These are phyloP conservation scores for Palaemon carinicauda DNA, from an alignment of 1,140 invertebrate genomes.

Conservation along the genomic window DNA sequence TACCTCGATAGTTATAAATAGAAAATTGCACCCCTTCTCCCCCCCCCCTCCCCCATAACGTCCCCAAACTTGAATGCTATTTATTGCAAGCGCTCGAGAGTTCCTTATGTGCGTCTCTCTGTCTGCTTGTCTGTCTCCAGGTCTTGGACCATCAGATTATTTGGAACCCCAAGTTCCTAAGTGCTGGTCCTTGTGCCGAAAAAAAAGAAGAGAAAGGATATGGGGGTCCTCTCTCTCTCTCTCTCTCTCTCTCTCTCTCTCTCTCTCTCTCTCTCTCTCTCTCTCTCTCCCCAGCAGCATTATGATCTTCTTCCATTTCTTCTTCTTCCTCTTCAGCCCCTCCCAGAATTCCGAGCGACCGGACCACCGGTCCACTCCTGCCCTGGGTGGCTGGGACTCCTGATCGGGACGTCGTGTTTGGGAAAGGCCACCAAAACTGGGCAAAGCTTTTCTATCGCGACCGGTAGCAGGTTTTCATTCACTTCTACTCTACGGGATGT, in stretches of 20 bases:
- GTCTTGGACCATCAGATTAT: too few relatives aligned
- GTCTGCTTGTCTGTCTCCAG: too few relatives aligned
- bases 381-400: neutral
- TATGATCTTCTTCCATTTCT: too few relatives aligned
- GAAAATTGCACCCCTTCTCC: neutral
- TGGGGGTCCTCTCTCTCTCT: neutral
- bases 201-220: too few relatives aligned
- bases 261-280: too few relatives aligned
- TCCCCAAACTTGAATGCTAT: too few relatives aligned
- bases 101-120: too few relatives aligned
- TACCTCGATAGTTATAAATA: neutral
- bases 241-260: neutral
- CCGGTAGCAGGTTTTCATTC: constrained; percentile 58
- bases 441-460: constrained; percentile 27
- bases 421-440: constrained; percentile 1
- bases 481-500: constrained; percentile 58
- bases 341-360: neutral
- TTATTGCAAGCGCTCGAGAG: too few relatives aligned
- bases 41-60: too few relatives aligned
- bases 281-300: neutral
- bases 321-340: neutral
- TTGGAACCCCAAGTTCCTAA: too few relatives aligned
- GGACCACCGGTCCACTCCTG: too few relatives aligned
- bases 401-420: neutral
- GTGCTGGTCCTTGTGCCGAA: too few relatives aligned